Base-by-base conservation (phyloP, 2,888 invertebrate genomes). In the Beris chalybata region DNA sequence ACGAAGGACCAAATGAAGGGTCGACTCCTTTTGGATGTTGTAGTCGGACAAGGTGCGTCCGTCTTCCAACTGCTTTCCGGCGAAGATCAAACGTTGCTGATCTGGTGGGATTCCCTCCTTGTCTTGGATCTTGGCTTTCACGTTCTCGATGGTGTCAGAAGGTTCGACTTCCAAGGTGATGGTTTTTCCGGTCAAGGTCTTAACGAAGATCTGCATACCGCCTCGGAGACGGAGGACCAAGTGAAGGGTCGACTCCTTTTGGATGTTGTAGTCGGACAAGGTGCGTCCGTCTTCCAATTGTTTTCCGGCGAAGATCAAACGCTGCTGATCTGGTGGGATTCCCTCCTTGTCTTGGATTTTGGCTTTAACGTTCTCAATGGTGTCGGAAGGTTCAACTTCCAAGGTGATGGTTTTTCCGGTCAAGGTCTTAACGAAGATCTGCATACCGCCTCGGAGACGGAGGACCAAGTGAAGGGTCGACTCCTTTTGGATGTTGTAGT, bases 161-260 rank as follows among this genome's bases (percentile, higher is more conserved):
- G 73, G 71, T 22, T 73, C 74, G 1, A 74, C 74, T 50, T 74
- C 74, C 13, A 74, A 47, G 4, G 74, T 74, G 56, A 74, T 74
- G 30, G 74, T 74, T 52, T 75, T 75, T 4, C 75, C 75, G 47
- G 75, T 75, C 64, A 75, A 71, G 9, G 75, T 75, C 59, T 76
- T 76, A 12, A 76, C 76, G 69, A 76, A 76, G 71, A 76, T 76
- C 70, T 76, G 76, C 76, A 76, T 76, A 64, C 73, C 73, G 56
- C 72, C 73, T 55, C 73, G 71, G 0, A 73, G 70, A 69, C 73
- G 71, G 11, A 73, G 59, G 4, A 73, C 73, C 64, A 73, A 71
- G n/a, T 73, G 73, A 13, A 73, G 70, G 0, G 73, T 73, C 0
- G 73, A 73, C 55, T 73, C 73, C 50, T 73, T 73, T 12, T 73